A percentile compares a stretch with the other conserved stretches of the same genome.
These are phyloP conservation scores for Acleris literana DNA, from an alignment of 2,888 invertebrate genomes.

Conservation along the genomic window DNA sequence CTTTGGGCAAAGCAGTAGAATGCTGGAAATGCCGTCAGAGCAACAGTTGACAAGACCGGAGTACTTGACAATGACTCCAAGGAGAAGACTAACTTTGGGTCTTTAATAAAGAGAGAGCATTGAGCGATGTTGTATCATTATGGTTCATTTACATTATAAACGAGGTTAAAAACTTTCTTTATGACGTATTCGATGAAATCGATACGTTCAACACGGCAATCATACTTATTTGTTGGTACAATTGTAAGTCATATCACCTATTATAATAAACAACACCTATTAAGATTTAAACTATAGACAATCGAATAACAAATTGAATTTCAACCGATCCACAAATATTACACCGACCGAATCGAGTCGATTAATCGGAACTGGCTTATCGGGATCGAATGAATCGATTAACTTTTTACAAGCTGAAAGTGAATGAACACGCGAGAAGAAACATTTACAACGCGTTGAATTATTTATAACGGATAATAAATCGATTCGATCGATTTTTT, in stretches of 20 bases:
- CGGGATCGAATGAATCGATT: conserved; percentile 40
- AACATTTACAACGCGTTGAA: conserved; percentile 39
- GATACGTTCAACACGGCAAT: background rate
- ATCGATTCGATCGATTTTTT: conserved; percentile 28
- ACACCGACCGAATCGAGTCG: conserved; percentile 40
- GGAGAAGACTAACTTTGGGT: too few species aligned
- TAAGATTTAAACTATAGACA: conserved; percentile 31
- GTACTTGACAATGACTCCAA: too few species aligned
- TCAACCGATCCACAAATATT: conserved; percentile 15
- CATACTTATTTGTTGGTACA: too few species aligned
- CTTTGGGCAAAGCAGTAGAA: too few species aligned
- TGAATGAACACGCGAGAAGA: conserved; percentile 37
- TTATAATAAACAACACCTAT: conserved; percentile 27
- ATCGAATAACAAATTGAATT: conserved; percentile 25
- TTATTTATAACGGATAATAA: conserved; percentile 28
- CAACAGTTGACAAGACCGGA: too few species aligned
- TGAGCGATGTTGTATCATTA: too few species aligned
- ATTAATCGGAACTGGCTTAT: conserved; percentile 47
- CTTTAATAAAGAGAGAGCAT: too few species aligned
- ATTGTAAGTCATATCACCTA: conserved; percentile 10
- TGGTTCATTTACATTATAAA: too few species aligned
- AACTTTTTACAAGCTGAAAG: conserved; percentile 39
- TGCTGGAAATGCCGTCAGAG: too few species aligned
- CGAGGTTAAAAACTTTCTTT: too few species aligned
- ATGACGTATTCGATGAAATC: background rate